Evolutionary conservation across 2,888 invertebrate species (phyloP).

Genomic region (Melipona beecheii): DNA sequence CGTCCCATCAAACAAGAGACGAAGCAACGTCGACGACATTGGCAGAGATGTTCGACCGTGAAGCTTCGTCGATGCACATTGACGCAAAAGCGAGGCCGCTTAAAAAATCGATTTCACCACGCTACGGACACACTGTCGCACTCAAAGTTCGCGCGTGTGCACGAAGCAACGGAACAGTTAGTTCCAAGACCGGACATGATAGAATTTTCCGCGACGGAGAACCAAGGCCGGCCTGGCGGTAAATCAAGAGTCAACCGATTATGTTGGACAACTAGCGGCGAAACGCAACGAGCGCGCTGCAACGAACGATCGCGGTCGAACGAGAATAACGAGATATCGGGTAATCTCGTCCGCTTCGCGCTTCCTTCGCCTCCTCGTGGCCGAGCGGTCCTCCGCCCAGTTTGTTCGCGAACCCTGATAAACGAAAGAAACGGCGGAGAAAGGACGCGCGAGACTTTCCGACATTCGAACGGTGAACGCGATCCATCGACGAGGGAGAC

Average conservation of each 20-base stretch:
- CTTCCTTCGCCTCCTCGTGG: slow-evolving; percentile 5
- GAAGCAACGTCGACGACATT: neutral
- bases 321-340: slow-evolving; percentile 41
- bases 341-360: slow-evolving; percentile 27
- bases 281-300: slow-evolving; percentile 8
- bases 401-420: slow-evolving; percentile 11
- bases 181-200: slow-evolving; percentile 3
- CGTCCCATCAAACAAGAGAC: neutral
- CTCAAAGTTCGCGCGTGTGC: neutral
- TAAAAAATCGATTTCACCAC: neutral
- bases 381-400: slow-evolving; percentile 5
- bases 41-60: neutral
- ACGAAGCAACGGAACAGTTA: neutral
- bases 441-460: no score
- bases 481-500: neutral
- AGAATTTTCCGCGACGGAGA: neutral
- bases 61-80: neutral
- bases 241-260: neutral
- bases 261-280: neutral
- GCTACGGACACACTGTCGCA: slow-evolving; percentile 19
- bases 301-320: slow-evolving; percentile 24
- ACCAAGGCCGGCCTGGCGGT: no score
- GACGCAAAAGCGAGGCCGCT: no score
- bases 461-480: neutral
- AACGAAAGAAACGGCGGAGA: neutral